These are phyloP conservation scores for Hippocampus zosterae DNA, from an alignment of 2,113 vertebrate genomes.

Conservation along the genomic window DNA sequence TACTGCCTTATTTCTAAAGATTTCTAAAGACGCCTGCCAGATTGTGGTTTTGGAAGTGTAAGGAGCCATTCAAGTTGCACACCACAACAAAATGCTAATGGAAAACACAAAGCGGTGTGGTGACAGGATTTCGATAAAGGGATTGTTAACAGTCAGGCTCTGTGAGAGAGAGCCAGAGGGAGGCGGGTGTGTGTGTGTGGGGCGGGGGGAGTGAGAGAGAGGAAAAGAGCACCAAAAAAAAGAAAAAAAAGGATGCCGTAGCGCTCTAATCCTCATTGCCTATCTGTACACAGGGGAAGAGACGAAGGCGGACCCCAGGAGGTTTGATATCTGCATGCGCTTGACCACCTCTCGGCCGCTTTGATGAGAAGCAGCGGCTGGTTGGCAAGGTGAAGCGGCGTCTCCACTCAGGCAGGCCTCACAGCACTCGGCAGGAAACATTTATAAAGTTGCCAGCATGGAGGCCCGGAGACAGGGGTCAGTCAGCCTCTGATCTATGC, in stretches of 20 bases:
- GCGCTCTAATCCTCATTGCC: slow-evolving; percentile 59
- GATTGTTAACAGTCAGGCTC: slow-evolving; percentile 55
- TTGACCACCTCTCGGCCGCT: slow-evolving; percentile 54
- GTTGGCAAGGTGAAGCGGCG: slow-evolving; percentile 43
- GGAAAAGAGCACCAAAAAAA: background rate
- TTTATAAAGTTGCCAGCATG: slow-evolving; percentile 55
- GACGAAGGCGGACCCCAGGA: slow-evolving; percentile 29
- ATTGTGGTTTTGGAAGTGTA: slow-evolving; percentile 44
- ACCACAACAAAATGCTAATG: slow-evolving; percentile 70
- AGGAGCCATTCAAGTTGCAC: slow-evolving; percentile 57
- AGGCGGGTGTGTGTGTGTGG: background rate
- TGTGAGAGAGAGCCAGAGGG: background rate
- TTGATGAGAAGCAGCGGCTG: slow-evolving; percentile 35
- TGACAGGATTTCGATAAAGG: slow-evolving; percentile 68
- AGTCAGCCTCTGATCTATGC: slow-evolving; percentile 42
- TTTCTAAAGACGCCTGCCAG: slow-evolving; percentile 43
- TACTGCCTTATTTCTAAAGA: slow-evolving; percentile 39
- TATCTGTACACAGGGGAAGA: slow-evolving; percentile 17
- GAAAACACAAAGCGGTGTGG: slow-evolving; percentile 51
- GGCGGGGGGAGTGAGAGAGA: slow-evolving; percentile 10
- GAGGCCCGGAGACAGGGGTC: slow-evolving; percentile 35
- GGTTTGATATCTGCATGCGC: slow-evolving; percentile 62
- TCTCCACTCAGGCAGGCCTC: slow-evolving; percentile 47
- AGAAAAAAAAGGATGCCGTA: slow-evolving; percentile 33
- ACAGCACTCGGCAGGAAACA: slow-evolving; percentile 58